phyloP scores from a whole-genome alignment of 2,113 vertebrate genomes.

The Bostrychus sinensis region DNA sequence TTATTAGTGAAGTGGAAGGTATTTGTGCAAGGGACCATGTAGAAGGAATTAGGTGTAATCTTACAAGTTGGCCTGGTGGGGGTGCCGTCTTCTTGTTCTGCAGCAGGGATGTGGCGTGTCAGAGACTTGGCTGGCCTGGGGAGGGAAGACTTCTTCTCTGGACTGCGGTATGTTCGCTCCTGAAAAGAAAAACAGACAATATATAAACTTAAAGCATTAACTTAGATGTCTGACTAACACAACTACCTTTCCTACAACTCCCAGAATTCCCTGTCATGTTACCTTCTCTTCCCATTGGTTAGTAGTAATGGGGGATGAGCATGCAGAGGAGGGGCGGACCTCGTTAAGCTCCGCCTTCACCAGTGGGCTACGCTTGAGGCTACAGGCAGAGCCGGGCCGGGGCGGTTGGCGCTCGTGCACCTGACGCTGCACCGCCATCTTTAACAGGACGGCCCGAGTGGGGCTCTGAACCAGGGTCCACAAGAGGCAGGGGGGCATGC shows the following conservation, averaged over 20 bases:
- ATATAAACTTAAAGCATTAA: too few species aligned
- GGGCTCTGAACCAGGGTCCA: slow-evolving; percentile 78
- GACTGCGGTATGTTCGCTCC: slow-evolving; percentile 89
- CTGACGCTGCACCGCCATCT: slow-evolving; percentile 86
- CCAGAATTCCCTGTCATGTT: slow-evolving; percentile 62
- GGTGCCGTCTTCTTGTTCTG: slow-evolving; percentile 87
- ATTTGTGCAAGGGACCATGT: neutral
- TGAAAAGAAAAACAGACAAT: slow-evolving; percentile 50
- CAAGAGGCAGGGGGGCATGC: slow-evolving; percentile 66
- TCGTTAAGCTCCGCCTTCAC: slow-evolving; percentile 78
- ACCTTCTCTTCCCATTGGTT: slow-evolving; percentile 83
- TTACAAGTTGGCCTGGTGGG: slow-evolving; percentile 88
- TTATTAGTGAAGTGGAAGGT: neutral
- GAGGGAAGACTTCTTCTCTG: slow-evolving; percentile 91
- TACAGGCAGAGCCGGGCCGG: slow-evolving; percentile 84
- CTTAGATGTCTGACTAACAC: neutral
- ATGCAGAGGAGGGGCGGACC: slow-evolving; percentile 79
- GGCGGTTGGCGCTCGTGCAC: slow-evolving; percentile 74
- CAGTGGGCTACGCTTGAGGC: slow-evolving; percentile 80
- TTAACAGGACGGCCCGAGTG: slow-evolving; percentile 83
- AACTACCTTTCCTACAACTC: neutral
- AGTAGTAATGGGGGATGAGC: slow-evolving; percentile 67
- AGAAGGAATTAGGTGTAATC: slow-evolving; percentile 32
- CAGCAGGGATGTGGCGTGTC: slow-evolving; percentile 87
- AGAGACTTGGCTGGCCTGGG: slow-evolving; percentile 92